Percentiles rank a stretch among this genome's conserved stretches.
phyloP scores from a whole-genome alignment of 2,113 vertebrate genomes.

The Gobiocypris rarus region DNA sequence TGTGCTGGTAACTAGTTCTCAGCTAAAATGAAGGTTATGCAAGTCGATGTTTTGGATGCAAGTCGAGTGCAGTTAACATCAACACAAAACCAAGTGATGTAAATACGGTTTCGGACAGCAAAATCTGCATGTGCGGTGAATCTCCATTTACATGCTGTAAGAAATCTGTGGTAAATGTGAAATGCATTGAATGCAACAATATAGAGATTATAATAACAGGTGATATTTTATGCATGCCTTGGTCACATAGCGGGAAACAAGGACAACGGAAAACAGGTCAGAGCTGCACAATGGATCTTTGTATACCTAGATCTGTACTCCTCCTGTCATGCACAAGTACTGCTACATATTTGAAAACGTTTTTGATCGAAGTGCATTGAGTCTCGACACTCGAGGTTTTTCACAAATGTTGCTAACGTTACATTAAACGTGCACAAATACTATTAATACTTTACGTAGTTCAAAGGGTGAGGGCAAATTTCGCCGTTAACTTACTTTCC shows the following conservation, averaged over 20 bases:
- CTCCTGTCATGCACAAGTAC: background rate
- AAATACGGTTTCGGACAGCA: background rate
- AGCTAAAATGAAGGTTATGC: background rate
- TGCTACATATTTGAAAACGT: background rate
- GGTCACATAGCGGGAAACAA: background rate
- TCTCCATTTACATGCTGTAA: background rate
- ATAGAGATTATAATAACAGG: background rate
- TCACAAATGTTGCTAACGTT: background rate
- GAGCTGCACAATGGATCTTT: conserved; percentile 23
- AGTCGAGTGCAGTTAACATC: background rate
- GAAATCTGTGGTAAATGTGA: background rate
- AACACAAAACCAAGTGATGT: background rate
- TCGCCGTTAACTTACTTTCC: conserved; percentile 66
- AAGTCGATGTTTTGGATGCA: background rate
- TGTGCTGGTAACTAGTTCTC: background rate
- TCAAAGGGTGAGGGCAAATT: background rate
- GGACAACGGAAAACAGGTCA: background rate
- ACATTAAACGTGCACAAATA: background rate
- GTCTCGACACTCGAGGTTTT: background rate
- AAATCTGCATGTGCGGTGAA: background rate
- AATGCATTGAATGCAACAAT: background rate
- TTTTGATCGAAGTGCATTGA: background rate
- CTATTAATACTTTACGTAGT: background rate
- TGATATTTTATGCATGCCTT: background rate
- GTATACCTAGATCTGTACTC: background rate